Percentiles rank a stretch among this genome's conserved stretches.
Conservation (phyloP, 1,140 invertebrate species). For the Portunus trituberculatus region DNA sequence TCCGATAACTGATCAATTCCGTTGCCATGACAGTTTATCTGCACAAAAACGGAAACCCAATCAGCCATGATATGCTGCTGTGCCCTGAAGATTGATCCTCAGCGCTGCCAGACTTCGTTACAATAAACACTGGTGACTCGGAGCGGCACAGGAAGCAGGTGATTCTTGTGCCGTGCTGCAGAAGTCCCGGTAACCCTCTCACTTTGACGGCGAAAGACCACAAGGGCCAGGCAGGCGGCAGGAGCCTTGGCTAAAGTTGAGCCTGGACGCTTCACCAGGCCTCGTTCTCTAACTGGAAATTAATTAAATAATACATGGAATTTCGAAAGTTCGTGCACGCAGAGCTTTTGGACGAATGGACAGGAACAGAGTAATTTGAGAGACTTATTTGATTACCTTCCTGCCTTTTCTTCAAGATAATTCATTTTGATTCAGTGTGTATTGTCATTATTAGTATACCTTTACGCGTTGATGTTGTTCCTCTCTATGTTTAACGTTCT, state of each 20-base stretch:
- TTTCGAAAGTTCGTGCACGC: slow-evolving; percentile 4
- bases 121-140: neutral
- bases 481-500: too few species aligned
- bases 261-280: neutral
- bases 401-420: too few species aligned
- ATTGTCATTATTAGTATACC: too few species aligned
- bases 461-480: too few species aligned
- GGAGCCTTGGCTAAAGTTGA: neutral
- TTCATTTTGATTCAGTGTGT: too few species aligned
- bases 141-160: neutral
- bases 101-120: neutral
- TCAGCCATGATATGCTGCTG: slow-evolving; percentile 36
- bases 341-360: neutral
- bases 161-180: neutral
- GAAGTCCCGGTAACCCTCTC: neutral
- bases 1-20: slow-evolving; percentile 56
- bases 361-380: neutral
- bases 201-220: neutral
- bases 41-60: slow-evolving; percentile 60
- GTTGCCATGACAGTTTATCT: slow-evolving; percentile 63
- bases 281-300: neutral
- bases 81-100: slow-evolving; percentile 3
- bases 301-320: neutral
- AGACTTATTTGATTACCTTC: neutral
- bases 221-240: neutral